phyloP scores from a whole-genome alignment of 2,888 invertebrate genomes.

The Acleris emargana region DNA sequence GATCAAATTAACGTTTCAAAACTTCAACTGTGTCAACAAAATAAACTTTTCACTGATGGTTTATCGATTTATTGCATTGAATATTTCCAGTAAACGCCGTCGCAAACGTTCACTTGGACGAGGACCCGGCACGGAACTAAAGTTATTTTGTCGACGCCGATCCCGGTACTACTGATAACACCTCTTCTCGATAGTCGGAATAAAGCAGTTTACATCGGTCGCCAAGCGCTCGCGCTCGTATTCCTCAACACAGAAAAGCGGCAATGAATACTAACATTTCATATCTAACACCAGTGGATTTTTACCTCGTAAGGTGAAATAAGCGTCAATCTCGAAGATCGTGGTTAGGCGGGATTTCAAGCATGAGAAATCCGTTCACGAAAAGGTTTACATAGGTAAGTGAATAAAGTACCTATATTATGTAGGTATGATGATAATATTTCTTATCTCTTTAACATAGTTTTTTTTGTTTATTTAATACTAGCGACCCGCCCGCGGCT shows the following conservation, averaged over 20 bases:
- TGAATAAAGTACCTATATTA: conserved; percentile 6
- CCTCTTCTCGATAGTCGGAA: conserved; percentile 47
- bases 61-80: conserved; percentile 31
- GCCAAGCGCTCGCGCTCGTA: conserved; percentile 13
- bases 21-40: conserved; percentile 23
- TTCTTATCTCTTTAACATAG: neutral
- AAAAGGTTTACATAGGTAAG: conserved; percentile 56
- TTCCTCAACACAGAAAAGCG: neutral
- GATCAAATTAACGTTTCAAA: conserved; percentile 37
- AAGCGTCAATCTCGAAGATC: conserved; percentile 54
- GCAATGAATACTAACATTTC: conserved; percentile 43
- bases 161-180: conserved; percentile 45
- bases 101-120: conserved; percentile 60
- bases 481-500: too few relatives aligned
- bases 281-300: conserved; percentile 26
- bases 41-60: conserved; percentile 34
- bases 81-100: conserved; percentile 29
- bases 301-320: conserved; percentile 40
- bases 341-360: conserved; percentile 67
- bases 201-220: conserved; percentile 53
- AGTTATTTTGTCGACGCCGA: conserved; percentile 67
- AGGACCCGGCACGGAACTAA: conserved; percentile 69
- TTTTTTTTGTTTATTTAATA: too few relatives aligned
- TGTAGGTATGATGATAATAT: too few relatives aligned
- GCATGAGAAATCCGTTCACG: conserved; percentile 73